phyloP scores from a whole-genome alignment of 2,797 vertebrate genomes.

The Cyclura pinguis region DNA sequence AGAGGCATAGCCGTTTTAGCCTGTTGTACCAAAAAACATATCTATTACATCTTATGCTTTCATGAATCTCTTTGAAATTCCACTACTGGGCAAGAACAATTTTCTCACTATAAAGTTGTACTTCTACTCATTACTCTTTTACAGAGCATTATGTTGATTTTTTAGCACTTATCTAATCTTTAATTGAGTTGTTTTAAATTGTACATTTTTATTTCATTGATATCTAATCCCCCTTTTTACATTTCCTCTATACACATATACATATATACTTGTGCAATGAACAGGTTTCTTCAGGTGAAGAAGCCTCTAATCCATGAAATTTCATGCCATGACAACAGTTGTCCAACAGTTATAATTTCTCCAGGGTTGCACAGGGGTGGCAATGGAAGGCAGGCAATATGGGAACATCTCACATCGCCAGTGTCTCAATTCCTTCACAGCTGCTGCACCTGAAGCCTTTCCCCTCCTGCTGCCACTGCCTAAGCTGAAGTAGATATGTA shows the following conservation, averaged over 20 bases:
- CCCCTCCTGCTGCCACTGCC: no score
- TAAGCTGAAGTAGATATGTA: no score
- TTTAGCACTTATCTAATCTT: not conserved
- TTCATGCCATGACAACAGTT: no score
- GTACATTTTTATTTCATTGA: no score
- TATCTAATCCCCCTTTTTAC: not conserved
- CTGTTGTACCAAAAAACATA: not conserved
- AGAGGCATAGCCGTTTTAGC: not conserved
- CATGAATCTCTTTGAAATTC: not conserved
- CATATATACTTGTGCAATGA: not conserved
- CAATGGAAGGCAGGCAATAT: no score
- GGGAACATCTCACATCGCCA: no score
- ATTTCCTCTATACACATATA: not conserved
- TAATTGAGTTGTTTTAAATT: not conserved
- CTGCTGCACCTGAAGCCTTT: no score
- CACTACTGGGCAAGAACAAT: not conserved
- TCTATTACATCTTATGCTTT: not conserved
- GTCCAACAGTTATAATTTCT: no score
- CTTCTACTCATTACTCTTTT: not conserved
- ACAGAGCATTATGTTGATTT: not conserved
- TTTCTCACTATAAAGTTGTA: not conserved
- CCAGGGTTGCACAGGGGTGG: no score
- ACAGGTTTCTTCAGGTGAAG: not conserved
- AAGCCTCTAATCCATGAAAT: no score
- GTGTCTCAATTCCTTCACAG: no score